Evolutionary conservation across 2,113 vertebrate species (phyloP).

Genomic region (Pelecanoides urinatrix): DNA sequence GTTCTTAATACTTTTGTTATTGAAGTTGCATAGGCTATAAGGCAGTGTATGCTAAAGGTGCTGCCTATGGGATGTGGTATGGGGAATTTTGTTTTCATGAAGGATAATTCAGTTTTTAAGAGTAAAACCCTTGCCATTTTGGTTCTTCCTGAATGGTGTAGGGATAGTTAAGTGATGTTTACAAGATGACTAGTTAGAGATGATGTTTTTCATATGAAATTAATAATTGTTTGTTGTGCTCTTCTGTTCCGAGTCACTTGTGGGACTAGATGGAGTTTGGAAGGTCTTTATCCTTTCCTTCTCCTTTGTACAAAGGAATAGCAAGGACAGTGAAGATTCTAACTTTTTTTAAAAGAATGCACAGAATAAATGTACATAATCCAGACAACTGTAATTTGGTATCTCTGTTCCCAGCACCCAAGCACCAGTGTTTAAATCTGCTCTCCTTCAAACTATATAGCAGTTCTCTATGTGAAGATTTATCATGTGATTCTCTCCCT

Average conservation of each 20-base stretch:
- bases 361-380: neutral
- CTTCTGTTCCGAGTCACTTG: neutral
- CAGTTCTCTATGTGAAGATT: conserved; percentile 54
- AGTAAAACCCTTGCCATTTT: neutral
- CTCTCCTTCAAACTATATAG: conserved; percentile 14
- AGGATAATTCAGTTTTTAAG: neutral
- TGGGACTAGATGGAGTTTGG: neutral
- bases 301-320: neutral
- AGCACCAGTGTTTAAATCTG: neutral
- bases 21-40: neutral
- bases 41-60: neutral
- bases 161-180: neutral
- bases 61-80: neutral
- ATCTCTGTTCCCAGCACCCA: conserved; percentile 1
- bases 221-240: neutral
- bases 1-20: neutral
- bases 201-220: neutral
- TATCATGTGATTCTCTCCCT: conserved; percentile 67
- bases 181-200: neutral
- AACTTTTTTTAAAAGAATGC: neutral
- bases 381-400: neutral
- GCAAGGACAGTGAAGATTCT: neutral
- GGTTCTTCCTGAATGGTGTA: neutral
- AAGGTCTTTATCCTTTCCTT: neutral
- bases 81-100: neutral